Base-by-base conservation (phyloP, 2,113 vertebrate species). In the Apus apus region DNA sequence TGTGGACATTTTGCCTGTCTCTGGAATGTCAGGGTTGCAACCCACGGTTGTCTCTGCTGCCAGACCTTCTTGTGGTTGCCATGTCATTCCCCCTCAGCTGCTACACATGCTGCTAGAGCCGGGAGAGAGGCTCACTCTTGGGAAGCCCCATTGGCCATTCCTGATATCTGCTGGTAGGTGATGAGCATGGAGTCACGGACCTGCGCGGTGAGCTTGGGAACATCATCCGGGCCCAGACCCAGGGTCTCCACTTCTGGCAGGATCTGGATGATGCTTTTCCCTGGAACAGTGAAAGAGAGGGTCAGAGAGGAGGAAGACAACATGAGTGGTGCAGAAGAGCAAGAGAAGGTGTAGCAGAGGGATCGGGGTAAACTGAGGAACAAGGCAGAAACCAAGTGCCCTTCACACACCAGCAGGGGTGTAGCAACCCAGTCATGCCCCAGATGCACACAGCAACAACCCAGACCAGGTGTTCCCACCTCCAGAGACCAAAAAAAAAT, bases 181-280 rank as follows among this genome's bases (percentile, higher is more conserved):
- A 57, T 54, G 9, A 95, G 15, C 96, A 95, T 97, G 85, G 94
- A 85, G 51, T 92, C 90, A 54, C 30, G 60, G 82, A 96, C 75
- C 56, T 93, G 92, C 54, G 90, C 77, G 0, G 78, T 90, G 40
- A 90, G 85, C 79, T 70, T 90, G 75, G 92, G 87, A 53, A 94
- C 85, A 30, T 95, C 64, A 0, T 80, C 79, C 8, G 90, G 72
- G 51, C 90, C 65, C 60, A 96, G 83, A 6, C 79, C 34, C 0
- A 93, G 4, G 0, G 92, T 96, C 13, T 93, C n/a, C 60, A 95
- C 95, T 93, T 61, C 71, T 85, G 95, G 95, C 46, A 96, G 64
- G 64, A 96, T 16, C 79, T 95, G 94, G 54, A 96, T 88, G 46
- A 58, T 88, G 60, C 32, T 65, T 67, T 62, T 94, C 12, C 94